A percentile compares a stretch with the other conserved stretches of the same genome.
Evolutionary conservation across 1,140 invertebrate species (phyloP).

Genomic region (Telenomus remus): DNA sequence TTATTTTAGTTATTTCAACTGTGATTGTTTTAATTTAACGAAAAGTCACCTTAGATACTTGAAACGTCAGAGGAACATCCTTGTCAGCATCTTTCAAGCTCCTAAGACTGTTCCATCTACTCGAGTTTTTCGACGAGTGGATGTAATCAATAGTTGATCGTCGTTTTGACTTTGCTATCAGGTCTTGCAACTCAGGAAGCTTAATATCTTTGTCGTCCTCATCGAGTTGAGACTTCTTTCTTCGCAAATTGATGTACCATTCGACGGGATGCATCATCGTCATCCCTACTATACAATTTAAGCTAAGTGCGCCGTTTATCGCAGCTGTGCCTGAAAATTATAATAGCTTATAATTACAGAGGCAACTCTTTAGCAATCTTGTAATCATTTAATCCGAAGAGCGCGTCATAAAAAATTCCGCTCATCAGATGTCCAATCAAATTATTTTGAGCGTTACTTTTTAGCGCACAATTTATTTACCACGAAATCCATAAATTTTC

Average conservation of each 20-base stretch:
- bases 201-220: slow-evolving; percentile 21
- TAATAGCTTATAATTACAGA: slow-evolving; percentile 45
- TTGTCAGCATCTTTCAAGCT: slow-evolving; percentile 66
- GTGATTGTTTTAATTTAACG: background rate
- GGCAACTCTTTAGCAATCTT: slow-evolving; percentile 14
- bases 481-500: slow-evolving; percentile 68
- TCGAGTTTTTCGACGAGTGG: slow-evolving; percentile 49
- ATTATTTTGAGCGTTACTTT: background rate
- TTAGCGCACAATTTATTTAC: slow-evolving; percentile 47
- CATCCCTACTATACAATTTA: slow-evolving; percentile 70
- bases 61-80: slow-evolving; percentile 60
- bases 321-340: slow-evolving; percentile 65
- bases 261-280: slow-evolving; percentile 71
- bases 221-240: slow-evolving; percentile 28
- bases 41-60: slow-evolving; percentile 60
- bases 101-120: slow-evolving; percentile 67
- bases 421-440: background rate
- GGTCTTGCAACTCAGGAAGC: slow-evolving; percentile 31
- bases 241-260: slow-evolving; percentile 60
- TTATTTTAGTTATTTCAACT: background rate
- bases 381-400: slow-evolving; percentile 40
- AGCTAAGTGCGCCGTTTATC: slow-evolving; percentile 69
- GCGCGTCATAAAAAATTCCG: slow-evolving; percentile 1
- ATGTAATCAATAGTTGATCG: slow-evolving; percentile 62
- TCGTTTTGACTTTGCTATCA: slow-evolving; percentile 49